Evolutionary conservation across 2,113 vertebrate genomes (phyloP).

Genomic region (Mesocricetus auratus): DNA sequence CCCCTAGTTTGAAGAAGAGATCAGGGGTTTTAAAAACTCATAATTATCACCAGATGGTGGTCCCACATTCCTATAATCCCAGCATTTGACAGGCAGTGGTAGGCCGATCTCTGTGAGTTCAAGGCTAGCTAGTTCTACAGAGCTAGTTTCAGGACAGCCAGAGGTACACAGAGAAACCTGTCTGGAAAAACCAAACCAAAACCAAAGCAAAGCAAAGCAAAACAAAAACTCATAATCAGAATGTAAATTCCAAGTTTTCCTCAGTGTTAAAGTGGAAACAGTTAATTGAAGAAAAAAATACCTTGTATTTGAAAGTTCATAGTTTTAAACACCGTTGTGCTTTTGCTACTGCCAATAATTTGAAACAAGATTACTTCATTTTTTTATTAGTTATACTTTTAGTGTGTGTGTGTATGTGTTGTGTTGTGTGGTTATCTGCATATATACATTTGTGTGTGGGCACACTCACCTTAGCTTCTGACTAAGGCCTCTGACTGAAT

Average conservation of each 20-base stretch:
- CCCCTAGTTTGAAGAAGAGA: not conserved
- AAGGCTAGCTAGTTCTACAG: no score
- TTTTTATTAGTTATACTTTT: not conserved
- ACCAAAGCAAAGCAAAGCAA: no score
- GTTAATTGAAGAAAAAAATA: not conserved
- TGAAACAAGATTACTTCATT: not conserved
- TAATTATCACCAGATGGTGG: not conserved
- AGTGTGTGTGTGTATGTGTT: not conserved
- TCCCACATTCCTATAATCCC: no score
- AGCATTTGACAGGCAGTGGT: no score
- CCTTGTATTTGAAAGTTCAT: not conserved
- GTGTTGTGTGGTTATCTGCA: not conserved
- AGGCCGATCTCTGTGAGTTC: no score
- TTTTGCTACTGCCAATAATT: not conserved
- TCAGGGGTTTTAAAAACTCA: conserved; percentile 9
- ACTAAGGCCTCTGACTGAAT: not conserved
- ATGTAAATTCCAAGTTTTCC: conserved; percentile 17
- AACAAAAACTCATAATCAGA: not conserved
- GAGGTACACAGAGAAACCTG: no score
- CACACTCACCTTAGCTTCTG: not conserved
- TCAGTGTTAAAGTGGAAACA: conserved; percentile 6
- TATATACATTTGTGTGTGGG: no score
- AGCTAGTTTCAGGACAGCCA: no score
- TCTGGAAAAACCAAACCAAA: no score
- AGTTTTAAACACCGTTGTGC: not conserved